Percentiles rank a stretch among this genome's conserved stretches.
Evolutionary conservation across 1,140 invertebrate species (phyloP).

Genomic region (Trichonephila clavipes): DNA sequence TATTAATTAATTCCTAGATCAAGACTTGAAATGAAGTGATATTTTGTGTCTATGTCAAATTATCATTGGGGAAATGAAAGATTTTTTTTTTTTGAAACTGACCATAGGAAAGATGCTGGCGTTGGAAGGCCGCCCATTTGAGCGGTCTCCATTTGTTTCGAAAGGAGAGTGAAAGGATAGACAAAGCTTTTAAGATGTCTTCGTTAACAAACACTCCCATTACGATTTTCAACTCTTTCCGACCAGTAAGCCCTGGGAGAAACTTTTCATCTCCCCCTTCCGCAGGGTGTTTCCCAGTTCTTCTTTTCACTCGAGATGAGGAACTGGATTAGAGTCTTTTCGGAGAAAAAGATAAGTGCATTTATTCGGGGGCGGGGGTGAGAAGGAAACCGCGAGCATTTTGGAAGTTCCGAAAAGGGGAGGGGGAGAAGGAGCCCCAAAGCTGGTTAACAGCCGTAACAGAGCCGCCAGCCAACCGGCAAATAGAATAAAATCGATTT

Average conservation of each 20-base stretch:
- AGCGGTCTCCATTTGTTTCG: neutral
- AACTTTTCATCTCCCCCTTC: slow-evolving; percentile 50
- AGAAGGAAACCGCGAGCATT: slow-evolving; percentile 28
- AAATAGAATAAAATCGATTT: slow-evolving; percentile 77
- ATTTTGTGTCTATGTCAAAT: too few species aligned
- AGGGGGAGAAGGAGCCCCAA: slow-evolving; percentile 38
- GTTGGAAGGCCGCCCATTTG: neutral
- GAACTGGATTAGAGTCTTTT: slow-evolving; percentile 70
- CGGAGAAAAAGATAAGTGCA: slow-evolving; percentile 68
- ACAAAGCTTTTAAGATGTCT: slow-evolving; percentile 16
- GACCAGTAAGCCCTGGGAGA: neutral
- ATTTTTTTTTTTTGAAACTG: too few species aligned
- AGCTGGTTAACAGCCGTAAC: slow-evolving; percentile 77
- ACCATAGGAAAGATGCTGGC: too few species aligned
- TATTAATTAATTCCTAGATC: too few species aligned
- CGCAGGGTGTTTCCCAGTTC: neutral
- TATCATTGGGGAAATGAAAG: too few species aligned
- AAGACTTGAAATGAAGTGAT: too few species aligned
- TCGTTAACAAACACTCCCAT: slow-evolving; percentile 30
- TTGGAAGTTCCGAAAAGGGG: neutral
- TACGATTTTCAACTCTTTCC: slow-evolving; percentile 37
- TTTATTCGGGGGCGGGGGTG: slow-evolving; percentile 47
- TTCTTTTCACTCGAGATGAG: slow-evolving; percentile 37
- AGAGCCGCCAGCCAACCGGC: slow-evolving; percentile 70
- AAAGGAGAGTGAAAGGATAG: neutral